phyloP scores from a whole-genome alignment of 2,797 vertebrate genomes.

The Chlorospingus semifuscus region DNA sequence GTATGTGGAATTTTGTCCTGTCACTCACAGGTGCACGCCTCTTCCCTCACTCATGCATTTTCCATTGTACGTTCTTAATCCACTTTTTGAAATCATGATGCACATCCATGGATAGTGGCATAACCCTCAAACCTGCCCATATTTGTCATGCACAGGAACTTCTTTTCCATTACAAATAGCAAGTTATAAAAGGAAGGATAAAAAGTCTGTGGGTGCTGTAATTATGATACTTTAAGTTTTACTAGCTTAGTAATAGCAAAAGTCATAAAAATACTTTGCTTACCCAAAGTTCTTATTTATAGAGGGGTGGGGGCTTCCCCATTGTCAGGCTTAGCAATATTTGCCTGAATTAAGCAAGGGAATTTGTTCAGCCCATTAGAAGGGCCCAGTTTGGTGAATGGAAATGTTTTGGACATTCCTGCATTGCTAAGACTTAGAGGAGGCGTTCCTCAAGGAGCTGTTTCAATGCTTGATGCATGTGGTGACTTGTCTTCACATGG shows the following conservation, averaged over 20 bases:
- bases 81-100: neutral
- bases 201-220: constrained; percentile 1
- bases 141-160: neutral
- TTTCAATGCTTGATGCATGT: neutral
- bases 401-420: neutral
- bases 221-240: constrained; percentile 51
- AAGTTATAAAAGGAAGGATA: constrained; percentile 8
- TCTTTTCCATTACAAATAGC: constrained; percentile 19
- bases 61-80: neutral
- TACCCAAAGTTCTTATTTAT: constrained; percentile 30
- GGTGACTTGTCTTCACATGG: neutral
- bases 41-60: neutral
- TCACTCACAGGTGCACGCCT: neutral
- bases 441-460: neutral
- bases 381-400: neutral
- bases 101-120: neutral
- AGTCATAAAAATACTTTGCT: constrained; percentile 52
- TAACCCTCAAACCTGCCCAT: neutral
- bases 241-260: constrained; percentile 45
- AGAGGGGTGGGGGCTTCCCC: constrained; percentile 38
- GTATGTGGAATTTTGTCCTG: neutral
- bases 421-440: neutral
- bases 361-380: neutral
- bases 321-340: neutral
- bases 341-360: constrained; percentile 18